phyloP scores from a whole-genome alignment of 1,140 invertebrate species.

The Pachyrhynchus sulphureomaculatus region DNA sequence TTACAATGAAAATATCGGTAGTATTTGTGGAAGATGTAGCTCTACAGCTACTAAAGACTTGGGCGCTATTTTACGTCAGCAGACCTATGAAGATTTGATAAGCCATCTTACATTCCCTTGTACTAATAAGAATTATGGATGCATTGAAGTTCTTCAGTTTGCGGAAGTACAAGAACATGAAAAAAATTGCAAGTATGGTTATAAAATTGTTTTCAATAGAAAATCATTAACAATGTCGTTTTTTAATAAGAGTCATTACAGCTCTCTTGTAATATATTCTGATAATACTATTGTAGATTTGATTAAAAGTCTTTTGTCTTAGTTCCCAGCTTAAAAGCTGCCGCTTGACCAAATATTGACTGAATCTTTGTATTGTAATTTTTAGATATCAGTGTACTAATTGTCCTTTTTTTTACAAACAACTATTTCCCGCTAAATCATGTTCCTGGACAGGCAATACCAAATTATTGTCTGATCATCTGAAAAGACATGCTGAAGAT shows the following conservation, averaged over 20 bases:
- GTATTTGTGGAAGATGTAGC: conserved; percentile 29
- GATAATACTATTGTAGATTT: too few relatives aligned
- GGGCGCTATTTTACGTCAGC: conserved; percentile 12
- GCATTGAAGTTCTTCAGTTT: conserved; percentile 14
- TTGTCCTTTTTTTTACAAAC: conserved; percentile 17
- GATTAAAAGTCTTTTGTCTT: too few relatives aligned
- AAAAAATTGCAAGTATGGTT: conserved; percentile 19
- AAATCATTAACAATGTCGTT: too few relatives aligned
- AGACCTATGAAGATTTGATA: conserved; percentile 21
- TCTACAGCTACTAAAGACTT: not conserved
- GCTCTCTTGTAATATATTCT: not conserved
- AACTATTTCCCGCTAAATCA: conserved; percentile 3
- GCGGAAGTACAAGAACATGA: conserved; percentile 25
- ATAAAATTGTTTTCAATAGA: not conserved
- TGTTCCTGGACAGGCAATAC: conserved; percentile 28
- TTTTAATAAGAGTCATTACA: not conserved
- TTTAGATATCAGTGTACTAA: conserved; percentile 3
- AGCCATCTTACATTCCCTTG: conserved; percentile 28
- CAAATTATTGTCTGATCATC: conserved; percentile 3
- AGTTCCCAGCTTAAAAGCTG: too few relatives aligned
- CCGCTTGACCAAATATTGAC: too few relatives aligned
- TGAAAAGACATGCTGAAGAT: conserved; percentile 17
- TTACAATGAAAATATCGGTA: conserved; percentile 8
- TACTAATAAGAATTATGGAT: conserved; percentile 25
- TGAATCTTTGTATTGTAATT: too few relatives aligned